phyloP scores from a whole-genome alignment of 2,888 invertebrate genomes.

The Dasysyrphus albostriatus region DNA sequence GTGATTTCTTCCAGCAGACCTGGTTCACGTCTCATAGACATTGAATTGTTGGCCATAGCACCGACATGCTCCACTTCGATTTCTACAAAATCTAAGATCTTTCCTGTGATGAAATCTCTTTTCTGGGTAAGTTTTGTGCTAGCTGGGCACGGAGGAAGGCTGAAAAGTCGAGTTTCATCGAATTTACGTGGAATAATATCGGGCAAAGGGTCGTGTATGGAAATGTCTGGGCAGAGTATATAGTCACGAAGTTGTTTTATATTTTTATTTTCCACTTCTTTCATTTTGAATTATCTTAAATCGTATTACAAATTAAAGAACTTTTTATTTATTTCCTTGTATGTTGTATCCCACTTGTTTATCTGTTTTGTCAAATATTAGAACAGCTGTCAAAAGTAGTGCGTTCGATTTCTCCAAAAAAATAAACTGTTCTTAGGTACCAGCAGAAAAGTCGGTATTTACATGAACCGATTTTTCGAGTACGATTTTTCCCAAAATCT shows the following conservation, averaged over 20 bases:
- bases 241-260: conserved; percentile 79
- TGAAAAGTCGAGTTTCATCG: conserved; percentile 79
- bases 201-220: conserved; percentile 82
- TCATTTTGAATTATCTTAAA: conserved; percentile 8
- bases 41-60: conserved; percentile 89
- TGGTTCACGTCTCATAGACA: conserved; percentile 92
- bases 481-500: too few species aligned
- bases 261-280: conserved; percentile 62
- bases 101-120: conserved; percentile 90
- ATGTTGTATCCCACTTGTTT: too few species aligned
- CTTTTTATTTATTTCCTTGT: too few species aligned
- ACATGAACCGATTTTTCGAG: too few species aligned
- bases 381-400: too few species aligned
- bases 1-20: conserved; percentile 88
- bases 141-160: conserved; percentile 79
- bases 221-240: conserved; percentile 81
- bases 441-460: too few species aligned
- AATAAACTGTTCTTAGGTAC: too few species aligned
- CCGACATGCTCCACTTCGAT: conserved; percentile 86
- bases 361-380: too few species aligned
- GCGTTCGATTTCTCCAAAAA: too few species aligned
- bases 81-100: conserved; percentile 89
- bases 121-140: conserved; percentile 82
- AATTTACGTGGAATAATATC: conserved; percentile 80
- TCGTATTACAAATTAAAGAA: neutral